phyloP scores from a whole-genome alignment of 2,113 vertebrate genomes.

The Ursus arctos region DNA sequence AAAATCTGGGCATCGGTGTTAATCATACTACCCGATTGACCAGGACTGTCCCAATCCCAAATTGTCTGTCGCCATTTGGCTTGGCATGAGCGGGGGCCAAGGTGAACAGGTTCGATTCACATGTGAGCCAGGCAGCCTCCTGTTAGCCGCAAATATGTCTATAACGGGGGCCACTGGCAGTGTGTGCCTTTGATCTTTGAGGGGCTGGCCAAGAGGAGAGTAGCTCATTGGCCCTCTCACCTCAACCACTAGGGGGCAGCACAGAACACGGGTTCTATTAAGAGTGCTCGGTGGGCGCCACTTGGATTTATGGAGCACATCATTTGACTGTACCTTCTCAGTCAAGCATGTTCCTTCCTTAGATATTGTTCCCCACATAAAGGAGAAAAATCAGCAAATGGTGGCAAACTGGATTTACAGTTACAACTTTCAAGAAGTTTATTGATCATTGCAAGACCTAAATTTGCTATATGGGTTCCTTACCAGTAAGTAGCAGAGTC shows the following conservation, averaged over 20 bases:
- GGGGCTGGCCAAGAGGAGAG: not conserved
- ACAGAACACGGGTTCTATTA: not conserved
- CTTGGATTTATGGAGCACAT: not conserved
- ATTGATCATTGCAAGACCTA: not conserved
- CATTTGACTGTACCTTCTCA: not conserved
- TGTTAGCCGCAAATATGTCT: not conserved
- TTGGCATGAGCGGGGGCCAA: not conserved
- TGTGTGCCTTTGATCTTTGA: not conserved
- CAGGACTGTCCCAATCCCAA: not conserved
- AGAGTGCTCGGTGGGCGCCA: not conserved
- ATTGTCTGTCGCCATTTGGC: not conserved
- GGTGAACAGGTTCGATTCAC: not conserved
- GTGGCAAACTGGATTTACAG: not conserved
- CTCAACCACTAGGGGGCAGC: not conserved
- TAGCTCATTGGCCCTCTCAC: not conserved
- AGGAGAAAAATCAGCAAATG: not conserved
- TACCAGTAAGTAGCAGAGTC: too few species aligned
- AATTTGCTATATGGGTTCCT: not conserved
- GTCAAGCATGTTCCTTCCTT: not conserved
- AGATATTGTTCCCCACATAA: not conserved
- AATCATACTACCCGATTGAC: not conserved
- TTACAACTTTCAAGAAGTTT: not conserved
- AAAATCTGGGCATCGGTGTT: too few species aligned
- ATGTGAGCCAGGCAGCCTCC: not conserved
- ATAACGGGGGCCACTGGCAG: fast-evolving